Evolutionary conservation across 2,113 vertebrate genomes (phyloP), one percentile per base, ranked within the genome.

Genomic region (Cyprinodon brontotheroides): DNA sequence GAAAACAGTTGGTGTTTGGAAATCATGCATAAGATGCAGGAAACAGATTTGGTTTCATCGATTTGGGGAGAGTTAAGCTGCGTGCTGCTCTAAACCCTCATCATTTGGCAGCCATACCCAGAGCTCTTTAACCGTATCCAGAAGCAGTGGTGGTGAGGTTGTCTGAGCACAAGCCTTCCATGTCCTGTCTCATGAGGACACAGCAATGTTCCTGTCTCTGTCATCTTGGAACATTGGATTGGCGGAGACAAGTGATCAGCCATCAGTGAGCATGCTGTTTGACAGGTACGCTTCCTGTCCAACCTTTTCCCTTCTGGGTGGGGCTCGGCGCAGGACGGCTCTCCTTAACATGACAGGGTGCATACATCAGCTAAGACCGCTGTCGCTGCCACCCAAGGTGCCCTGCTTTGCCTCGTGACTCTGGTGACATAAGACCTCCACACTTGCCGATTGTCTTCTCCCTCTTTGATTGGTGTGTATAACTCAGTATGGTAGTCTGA

Each of bases 11-110:
- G 40, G 81, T 79, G 86, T 85, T 92, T 92, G 79, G 89, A 92
- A 94, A 92, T 92, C 67, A 81, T 86, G 85, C 84, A 92, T 87
- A 53, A 93, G 93, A 94, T 85, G 87, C 81, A 81, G 68, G 85
- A 90, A 89, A 91, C 92, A 93, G 89, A 87, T 91, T 65, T 76
- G 84, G 84, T 83, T 91, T 88, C 91, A 92, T 92, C 92, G 88
- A 89, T 91, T 81, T 82, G 81, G 90, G 91, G 72, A 90, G 89
- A 90, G 89, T 90, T 90, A 79, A 81, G 85, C 78, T 53, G 70
- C 81, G 92, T 92, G 60, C 74, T 75, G 76, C n/a, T 62, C 70
- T 69, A 72, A 67, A 85, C 81, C 29, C 81, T 64, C 88, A 83
- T 85, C 84, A 85, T 73, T 81, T 78, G 84, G 90, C 83, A 75